These are phyloP conservation scores for Drosophila asahinai DNA, from an alignment of 1,140 invertebrate species.

Conservation along the genomic window DNA sequence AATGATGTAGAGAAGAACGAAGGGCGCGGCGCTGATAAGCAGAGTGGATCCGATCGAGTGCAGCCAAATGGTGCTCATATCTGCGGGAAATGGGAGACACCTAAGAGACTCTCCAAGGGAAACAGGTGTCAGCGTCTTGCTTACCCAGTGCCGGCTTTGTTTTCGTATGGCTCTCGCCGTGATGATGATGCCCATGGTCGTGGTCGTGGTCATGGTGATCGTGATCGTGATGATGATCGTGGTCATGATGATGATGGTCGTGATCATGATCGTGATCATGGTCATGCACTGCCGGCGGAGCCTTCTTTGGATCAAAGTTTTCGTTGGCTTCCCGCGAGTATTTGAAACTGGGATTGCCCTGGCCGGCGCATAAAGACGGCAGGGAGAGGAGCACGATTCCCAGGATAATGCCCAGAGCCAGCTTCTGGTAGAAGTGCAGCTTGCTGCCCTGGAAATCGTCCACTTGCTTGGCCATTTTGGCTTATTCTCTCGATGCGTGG, in stretches of 20 bases:
- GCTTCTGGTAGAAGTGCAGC: conserved; percentile 61
- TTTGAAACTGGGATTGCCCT: conserved; percentile 88
- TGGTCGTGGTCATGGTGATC: conserved; percentile 43
- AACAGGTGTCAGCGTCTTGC: background rate
- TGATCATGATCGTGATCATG: conserved; percentile 74
- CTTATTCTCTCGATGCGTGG: conserved; percentile 22
- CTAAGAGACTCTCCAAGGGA: background rate
- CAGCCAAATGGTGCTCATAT: conserved; percentile 89
- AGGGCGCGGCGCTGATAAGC: conserved; percentile 97
- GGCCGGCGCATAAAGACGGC: conserved; percentile 61
- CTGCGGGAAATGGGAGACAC: conserved; percentile 38
- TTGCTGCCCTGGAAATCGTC: conserved; percentile 48
- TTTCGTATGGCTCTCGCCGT: conserved; percentile 25
- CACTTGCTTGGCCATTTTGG: conserved; percentile 64
- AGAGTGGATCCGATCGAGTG: conserved; percentile 95
- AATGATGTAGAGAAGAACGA: conserved; percentile 96
- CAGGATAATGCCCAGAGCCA: conserved; percentile 61
- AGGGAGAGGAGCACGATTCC: conserved; percentile 65
- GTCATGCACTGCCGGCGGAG: conserved; percentile 54
- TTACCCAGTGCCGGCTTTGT: conserved; percentile 60
- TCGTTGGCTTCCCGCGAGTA: conserved; percentile 91
- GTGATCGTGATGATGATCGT: conserved; percentile 42
- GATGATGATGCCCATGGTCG: conserved; percentile 40
- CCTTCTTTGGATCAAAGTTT: conserved; percentile 66
- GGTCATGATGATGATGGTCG: conserved; percentile 51